Evolutionary conservation across 1,140 invertebrate genomes (phyloP).

Genomic region (Diorhabda carinulata): DNA sequence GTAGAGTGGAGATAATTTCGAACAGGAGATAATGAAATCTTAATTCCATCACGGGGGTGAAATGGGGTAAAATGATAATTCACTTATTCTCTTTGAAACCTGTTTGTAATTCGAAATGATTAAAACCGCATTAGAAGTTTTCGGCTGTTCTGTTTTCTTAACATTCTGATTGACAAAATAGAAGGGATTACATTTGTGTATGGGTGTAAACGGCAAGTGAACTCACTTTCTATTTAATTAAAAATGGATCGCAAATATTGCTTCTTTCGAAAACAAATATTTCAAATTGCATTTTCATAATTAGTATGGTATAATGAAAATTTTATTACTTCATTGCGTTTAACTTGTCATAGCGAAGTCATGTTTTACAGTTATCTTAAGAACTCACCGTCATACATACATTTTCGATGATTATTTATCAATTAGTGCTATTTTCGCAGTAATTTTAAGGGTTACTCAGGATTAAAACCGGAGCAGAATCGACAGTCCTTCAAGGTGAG

Average conservation of each 20-base stretch:
- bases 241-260: not conserved
- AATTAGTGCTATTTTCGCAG: no score
- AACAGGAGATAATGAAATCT: conserved; percentile 2
- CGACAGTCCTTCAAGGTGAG: no score
- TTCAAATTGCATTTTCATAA: no score
- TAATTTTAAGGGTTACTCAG: no score
- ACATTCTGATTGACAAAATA: not conserved
- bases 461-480: no score
- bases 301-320: no score
- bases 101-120: conserved; percentile 1
- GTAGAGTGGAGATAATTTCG: not conserved
- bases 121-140: not conserved
- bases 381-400: no score
- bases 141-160: not conserved
- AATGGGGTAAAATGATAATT: conserved; percentile 2
- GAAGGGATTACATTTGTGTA: not conserved
- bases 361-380: no score
- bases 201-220: not conserved
- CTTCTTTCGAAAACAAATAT: no score
- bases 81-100: conserved; percentile 2
- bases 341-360: no score
- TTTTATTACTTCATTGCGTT: no score
- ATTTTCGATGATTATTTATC: no score
- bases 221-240: not conserved
- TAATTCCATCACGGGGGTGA: conserved; percentile 1